phyloP scores from a whole-genome alignment of 2,797 vertebrate genomes.

The Gymnothorax javanicus region DNA sequence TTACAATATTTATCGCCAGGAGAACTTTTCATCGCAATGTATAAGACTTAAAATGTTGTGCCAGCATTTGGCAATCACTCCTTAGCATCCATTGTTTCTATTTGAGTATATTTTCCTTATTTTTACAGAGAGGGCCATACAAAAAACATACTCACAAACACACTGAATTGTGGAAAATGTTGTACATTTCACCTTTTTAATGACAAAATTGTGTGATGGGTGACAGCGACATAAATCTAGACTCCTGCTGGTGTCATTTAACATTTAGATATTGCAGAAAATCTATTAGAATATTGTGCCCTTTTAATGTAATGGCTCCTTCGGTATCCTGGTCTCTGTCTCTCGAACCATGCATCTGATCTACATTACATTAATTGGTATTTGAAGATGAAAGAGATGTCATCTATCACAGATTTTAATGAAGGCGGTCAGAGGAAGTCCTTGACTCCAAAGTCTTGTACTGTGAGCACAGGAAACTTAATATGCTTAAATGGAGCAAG shows the following conservation, averaged over 20 bases:
- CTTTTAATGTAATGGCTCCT: slow-evolving; percentile 8
- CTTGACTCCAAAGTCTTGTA: not conserved
- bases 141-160: not conserved
- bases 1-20: not conserved
- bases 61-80: not conserved
- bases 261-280: not conserved
- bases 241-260: not conserved
- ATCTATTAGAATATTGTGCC: slow-evolving; percentile 15
- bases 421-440: not conserved
- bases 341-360: slow-evolving; percentile 5
- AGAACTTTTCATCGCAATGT: not conserved
- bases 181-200: not conserved
- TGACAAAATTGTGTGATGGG: not conserved
- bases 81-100: not conserved
- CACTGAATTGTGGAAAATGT: not conserved
- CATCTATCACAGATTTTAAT: not conserved
- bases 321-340: not conserved
- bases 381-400: slow-evolving; percentile 38
- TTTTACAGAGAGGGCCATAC: not conserved
- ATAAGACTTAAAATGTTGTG: not conserved
- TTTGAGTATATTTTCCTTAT: not conserved
- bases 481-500: not conserved
- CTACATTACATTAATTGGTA: not conserved
- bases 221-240: not conserved
- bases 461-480: not conserved